Evolutionary conservation across 2,113 vertebrate genomes (phyloP).

Genomic region (Oryzias javanicus): DNA sequence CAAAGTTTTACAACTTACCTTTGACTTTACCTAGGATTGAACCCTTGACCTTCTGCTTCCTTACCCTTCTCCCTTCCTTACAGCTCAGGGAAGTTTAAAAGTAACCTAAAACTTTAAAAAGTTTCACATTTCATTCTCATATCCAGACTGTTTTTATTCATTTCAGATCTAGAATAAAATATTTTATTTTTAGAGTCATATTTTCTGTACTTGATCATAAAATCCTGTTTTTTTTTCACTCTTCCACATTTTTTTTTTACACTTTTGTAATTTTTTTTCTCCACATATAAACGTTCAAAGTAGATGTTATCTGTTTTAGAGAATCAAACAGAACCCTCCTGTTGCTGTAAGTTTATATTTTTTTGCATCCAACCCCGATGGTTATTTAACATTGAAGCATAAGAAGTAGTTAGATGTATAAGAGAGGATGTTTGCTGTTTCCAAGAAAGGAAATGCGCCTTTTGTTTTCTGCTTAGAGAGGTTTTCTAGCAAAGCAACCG

Average conservation of each 20-base stretch:
- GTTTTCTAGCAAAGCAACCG: conserved; percentile 29
- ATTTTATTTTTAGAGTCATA: too few species aligned
- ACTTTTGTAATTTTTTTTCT: background rate
- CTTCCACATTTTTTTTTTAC: background rate
- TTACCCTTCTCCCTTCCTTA: too few species aligned
- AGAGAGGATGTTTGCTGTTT: conserved; percentile 36
- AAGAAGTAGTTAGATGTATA: conserved; percentile 12
- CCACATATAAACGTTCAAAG: conserved; percentile 1
- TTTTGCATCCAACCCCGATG: background rate
- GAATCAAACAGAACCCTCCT: conserved; percentile 12
- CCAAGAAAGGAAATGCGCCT: conserved; percentile 49
- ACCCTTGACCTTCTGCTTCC: too few species aligned
- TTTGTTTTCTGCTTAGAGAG: conserved; percentile 25
- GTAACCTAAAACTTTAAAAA: too few species aligned
- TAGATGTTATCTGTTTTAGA: background rate
- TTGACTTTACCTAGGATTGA: too few species aligned
- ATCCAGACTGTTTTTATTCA: too few species aligned
- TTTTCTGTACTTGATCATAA: background rate
- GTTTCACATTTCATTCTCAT: too few species aligned
- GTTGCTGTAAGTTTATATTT: background rate
- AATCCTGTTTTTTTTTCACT: background rate
- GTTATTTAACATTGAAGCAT: conserved; percentile 7
- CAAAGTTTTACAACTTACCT: too few species aligned
- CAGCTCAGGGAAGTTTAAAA: too few species aligned
- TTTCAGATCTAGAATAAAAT: too few species aligned